Conservation (phyloP, 2,113 vertebrate species). For the Cyrtonyx montezumae region DNA sequence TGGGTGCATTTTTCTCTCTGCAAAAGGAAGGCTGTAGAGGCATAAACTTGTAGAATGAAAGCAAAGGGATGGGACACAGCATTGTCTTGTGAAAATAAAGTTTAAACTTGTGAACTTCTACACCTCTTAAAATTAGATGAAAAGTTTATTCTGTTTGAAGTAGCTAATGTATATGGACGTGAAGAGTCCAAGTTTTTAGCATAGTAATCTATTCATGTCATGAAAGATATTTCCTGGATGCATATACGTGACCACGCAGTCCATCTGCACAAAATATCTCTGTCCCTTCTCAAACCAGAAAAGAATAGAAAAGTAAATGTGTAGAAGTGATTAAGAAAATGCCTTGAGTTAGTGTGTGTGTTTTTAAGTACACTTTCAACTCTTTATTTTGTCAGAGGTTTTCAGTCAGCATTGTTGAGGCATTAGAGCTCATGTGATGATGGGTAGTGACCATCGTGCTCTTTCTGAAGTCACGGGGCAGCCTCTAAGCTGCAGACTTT, state of each 20-base stretch:
- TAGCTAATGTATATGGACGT: not conserved
- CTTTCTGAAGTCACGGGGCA: not conserved
- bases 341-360: rapidly evolving
- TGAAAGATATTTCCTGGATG: not conserved
- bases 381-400: not conserved
- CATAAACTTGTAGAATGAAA: not conserved
- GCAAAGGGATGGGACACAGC: not conserved
- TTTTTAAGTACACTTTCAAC: not conserved
- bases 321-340: not conserved
- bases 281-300: not conserved
- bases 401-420: not conserved
- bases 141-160: not conserved
- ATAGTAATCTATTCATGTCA: not conserved
- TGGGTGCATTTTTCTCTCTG: not conserved
- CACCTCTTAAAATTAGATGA: not conserved
- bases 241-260: not conserved
- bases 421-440: not conserved
- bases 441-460: rapidly evolving
- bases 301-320: not conserved
- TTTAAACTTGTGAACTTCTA: not conserved
- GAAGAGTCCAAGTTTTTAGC: not conserved
- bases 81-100: not conserved
- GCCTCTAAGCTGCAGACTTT: not conserved
- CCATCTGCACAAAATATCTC: not conserved
- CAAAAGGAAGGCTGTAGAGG: rapidly evolving